Evolutionary conservation across 2,797 vertebrate species (phyloP).

Genomic region (Acanthurus lineatus): DNA sequence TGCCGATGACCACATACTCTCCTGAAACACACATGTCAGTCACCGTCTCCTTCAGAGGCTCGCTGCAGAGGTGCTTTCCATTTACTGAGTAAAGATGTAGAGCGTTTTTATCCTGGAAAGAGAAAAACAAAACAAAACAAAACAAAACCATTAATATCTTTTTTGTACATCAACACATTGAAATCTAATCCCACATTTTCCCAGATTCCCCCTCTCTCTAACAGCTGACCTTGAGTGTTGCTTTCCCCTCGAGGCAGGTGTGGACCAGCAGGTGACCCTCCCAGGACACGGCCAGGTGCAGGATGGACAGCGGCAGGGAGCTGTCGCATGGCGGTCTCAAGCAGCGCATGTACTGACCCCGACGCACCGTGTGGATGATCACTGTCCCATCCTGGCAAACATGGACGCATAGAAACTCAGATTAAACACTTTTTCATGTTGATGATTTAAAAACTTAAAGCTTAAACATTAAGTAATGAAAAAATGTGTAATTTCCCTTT

Average conservation of each 20-base stretch:
- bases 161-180: background rate
- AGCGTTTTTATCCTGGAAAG: slow-evolving; percentile 92
- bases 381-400: slow-evolving; percentile 91
- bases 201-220: background rate
- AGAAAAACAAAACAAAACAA: background rate
- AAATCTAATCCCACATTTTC: background rate
- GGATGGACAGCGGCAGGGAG: slow-evolving; percentile 90
- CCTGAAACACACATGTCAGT: slow-evolving; percentile 94
- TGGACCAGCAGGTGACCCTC: slow-evolving; percentile 95
- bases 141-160: too few species aligned
- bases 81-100: slow-evolving; percentile 97
- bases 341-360: slow-evolving; percentile 94
- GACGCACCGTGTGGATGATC: slow-evolving; percentile 92
- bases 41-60: slow-evolving; percentile 93
- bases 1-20: slow-evolving; percentile 92
- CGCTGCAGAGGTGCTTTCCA: slow-evolving; percentile 91
- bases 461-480: background rate
- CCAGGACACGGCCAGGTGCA: slow-evolving; percentile 93
- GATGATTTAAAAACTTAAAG: background rate
- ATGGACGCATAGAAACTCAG: background rate
- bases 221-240: slow-evolving; percentile 95
- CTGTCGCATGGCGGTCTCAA: slow-evolving; percentile 93
- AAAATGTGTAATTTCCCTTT: background rate
- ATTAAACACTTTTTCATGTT: slow-evolving; percentile 10
- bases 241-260: slow-evolving; percentile 93